These are phyloP conservation scores for Bombus superbus DNA, from an alignment of 1,140 invertebrate species.

Conservation along the genomic window DNA sequence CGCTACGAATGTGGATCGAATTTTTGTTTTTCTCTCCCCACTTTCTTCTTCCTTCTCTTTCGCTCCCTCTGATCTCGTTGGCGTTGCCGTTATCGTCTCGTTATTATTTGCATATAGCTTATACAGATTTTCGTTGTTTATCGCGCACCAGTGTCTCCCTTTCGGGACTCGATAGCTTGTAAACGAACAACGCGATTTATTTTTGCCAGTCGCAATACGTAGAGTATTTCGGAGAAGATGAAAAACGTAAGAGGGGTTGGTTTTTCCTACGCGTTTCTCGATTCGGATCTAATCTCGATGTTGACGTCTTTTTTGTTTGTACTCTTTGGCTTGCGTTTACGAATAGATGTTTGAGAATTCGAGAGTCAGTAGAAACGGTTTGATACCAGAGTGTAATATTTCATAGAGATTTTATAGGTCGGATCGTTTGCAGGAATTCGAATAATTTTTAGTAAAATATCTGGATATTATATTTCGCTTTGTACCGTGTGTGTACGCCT, in stretches of 20 bases:
- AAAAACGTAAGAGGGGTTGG: not conserved
- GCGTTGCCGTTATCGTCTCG: not conserved
- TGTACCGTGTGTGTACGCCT: no score
- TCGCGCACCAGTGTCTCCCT: not conserved
- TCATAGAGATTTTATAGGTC: not conserved
- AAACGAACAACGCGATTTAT: not conserved
- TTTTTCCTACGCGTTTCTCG: not conserved
- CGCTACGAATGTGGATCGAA: not conserved
- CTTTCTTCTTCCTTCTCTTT: not conserved
- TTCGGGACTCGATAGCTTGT: not conserved
- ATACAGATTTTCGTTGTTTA: constrained; percentile 20
- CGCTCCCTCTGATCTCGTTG: no score
- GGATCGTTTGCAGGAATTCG: not conserved
- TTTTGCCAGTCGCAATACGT: not conserved
- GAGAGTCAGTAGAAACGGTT: not conserved
- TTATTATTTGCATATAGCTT: constrained; percentile 18
- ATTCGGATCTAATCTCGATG: not conserved
- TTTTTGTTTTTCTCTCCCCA: not conserved
- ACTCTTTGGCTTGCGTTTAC: not conserved
- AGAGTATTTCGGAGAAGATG: not conserved
- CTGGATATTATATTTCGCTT: no score
- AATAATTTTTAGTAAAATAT: not conserved
- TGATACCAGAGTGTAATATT: not conserved
- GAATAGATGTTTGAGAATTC: not conserved
- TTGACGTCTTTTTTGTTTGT: not conserved